Evolutionary conservation across 2,797 vertebrate species (phyloP), one percentile per base, ranked within the genome.

Genomic region (Mormyrus hasselquistii): DNA sequence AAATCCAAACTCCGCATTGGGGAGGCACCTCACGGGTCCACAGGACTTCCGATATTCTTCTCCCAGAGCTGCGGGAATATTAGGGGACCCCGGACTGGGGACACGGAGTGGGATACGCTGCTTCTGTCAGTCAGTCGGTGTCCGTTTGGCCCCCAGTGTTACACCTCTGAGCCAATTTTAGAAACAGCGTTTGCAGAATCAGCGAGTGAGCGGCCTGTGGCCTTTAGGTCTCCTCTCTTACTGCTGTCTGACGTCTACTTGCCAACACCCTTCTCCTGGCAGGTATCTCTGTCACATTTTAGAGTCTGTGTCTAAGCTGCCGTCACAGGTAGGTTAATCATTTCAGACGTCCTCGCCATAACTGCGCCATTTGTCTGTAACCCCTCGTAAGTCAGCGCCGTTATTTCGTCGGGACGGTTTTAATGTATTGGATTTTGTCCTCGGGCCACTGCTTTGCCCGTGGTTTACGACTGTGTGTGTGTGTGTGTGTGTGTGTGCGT

Each of bases 311-410:
- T 38, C 34, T 9, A 41, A 41, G 38, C 16, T 19, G 53, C 19
- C 6, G 0, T 62, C 50, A 47, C 44, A 4, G 2, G 10, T 53
- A 22, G 14, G 57, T 90, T 76, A 87, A 91, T 92, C 83, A 90
- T 89, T 90, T 90, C 86, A 90, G 84, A 73, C 57, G 14, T n/a
- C 10, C 76, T 57, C 25, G 22, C 38, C 79, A 41, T 69, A 69
- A 69, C 34, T n/a, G 25, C 76, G 9, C 57, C 0, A n/a, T n/a
- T 83, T 83, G 7, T 49, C 79, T 83, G n/a, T 47, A 44, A 34
- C 73, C 41, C 22, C 76, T 50, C 57, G 7, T 65, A 52, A 50
- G 84, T 84, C 87, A 88, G 73, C 53, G 34, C 88, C 65, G 47
- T 90, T 55, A 87, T 82, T 83, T 53, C 22, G 53, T 52, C 2